Evolutionary conservation across 2,888 invertebrate species (phyloP).

Genomic region (Acrobasis suavella): DNA sequence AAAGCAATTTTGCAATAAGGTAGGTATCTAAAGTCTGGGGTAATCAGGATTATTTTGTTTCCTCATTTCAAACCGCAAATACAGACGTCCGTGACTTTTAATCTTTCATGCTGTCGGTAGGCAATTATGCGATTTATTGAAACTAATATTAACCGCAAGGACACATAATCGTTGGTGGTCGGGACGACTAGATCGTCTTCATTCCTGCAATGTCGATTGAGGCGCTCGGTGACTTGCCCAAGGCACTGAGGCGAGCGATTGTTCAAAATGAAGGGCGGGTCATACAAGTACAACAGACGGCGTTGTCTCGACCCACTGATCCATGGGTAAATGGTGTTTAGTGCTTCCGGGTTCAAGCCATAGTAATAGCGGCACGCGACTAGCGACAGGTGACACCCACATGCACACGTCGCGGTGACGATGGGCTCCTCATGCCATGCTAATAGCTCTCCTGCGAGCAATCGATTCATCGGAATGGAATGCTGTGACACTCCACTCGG

Average conservation of each 20-base stretch:
- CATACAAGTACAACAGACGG: conserved; percentile 14
- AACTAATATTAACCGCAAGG: conserved; percentile 28
- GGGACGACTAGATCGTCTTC: conserved; percentile 14
- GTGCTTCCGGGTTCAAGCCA: conserved; percentile 50
- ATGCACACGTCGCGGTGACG: background rate
- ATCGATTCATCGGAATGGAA: conserved; percentile 27
- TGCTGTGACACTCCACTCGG: conserved; percentile 26
- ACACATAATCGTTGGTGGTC: conserved; percentile 12
- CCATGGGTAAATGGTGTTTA: conserved; percentile 36
- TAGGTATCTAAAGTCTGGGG: conserved; percentile 22
- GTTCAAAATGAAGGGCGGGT: conserved; percentile 27
- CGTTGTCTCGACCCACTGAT: conserved; percentile 40
- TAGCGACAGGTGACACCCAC: conserved; percentile 41
- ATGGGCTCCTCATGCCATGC: conserved; percentile 15
- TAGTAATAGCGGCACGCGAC: conserved; percentile 35
- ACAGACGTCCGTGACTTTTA: conserved; percentile 39
- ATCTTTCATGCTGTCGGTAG: conserved; percentile 30
- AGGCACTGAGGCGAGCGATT: conserved; percentile 21
- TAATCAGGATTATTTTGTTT: conserved; percentile 30
- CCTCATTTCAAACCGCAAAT: conserved; percentile 35
- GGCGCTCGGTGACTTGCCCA: conserved; percentile 29
- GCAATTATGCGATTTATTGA: conserved; percentile 29
- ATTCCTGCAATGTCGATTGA: conserved; percentile 10
- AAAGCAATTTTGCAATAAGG: conserved; percentile 25
- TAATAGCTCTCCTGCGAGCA: conserved; percentile 20